Conservation (phyloP, 2,888 invertebrate species). For the Watsonalla cultraria region DNA sequence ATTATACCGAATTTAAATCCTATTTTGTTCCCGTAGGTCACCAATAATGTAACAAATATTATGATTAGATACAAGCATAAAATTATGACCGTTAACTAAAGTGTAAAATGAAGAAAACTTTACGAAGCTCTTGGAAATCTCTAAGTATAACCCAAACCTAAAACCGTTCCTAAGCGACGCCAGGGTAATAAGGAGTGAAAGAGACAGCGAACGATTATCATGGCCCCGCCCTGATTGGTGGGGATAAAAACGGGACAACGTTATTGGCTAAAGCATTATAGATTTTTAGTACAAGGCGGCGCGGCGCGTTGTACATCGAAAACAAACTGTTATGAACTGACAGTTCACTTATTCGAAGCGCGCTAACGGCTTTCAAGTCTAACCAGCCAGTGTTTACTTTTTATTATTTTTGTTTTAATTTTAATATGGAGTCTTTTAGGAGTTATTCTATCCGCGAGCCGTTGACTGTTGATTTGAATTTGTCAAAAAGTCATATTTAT, state of each 20-base stretch:
- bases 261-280: slow-evolving; percentile 69
- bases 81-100: neutral
- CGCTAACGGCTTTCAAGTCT: slow-evolving; percentile 14
- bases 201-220: slow-evolving; percentile 50
- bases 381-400: slow-evolving; percentile 18
- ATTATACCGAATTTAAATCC: no score
- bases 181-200: slow-evolving; percentile 53
- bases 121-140: no score
- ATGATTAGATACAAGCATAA: no score
- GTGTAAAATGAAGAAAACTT: no score
- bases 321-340: slow-evolving; percentile 51
- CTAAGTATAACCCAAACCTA: slow-evolving; percentile 37
- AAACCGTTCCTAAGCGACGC: slow-evolving; percentile 40
- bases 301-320: slow-evolving; percentile 28
- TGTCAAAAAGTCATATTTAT: slow-evolving; percentile 34
- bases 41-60: no score
- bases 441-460: slow-evolving; percentile 37
- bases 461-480: slow-evolving; percentile 42
- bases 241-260: slow-evolving; percentile 50
- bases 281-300: slow-evolving; percentile 65
- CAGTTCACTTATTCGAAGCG: slow-evolving; percentile 57
- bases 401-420: slow-evolving; percentile 10
- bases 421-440: slow-evolving; percentile 40
- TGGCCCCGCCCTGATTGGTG: slow-evolving; percentile 65
- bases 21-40: no score